These are phyloP conservation scores for Agonopterix arenella DNA, from an alignment of 2,888 invertebrate genomes.

Conservation along the genomic window DNA sequence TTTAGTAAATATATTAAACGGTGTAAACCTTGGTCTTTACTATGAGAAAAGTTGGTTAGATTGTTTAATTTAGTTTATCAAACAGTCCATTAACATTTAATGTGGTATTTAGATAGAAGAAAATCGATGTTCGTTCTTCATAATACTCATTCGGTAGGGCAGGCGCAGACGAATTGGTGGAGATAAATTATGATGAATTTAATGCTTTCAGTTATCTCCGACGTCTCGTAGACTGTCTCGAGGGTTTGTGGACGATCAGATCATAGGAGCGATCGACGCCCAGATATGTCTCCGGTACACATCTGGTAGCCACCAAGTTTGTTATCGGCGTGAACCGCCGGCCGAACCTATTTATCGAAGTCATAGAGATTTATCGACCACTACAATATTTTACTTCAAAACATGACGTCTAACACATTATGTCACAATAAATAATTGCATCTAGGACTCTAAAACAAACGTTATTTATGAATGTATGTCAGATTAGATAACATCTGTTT, in stretches of 20 bases:
- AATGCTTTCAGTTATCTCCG: conserved; percentile 52
- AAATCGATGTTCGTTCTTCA: conserved; percentile 1
- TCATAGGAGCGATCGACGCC: conserved; percentile 44
- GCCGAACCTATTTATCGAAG: conserved; percentile 58
- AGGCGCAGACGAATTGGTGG: conserved; percentile 44
- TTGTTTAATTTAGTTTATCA: too few relatives aligned
- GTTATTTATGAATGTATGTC: conserved; percentile 13
- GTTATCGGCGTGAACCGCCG: conserved; percentile 52
- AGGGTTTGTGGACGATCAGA: conserved; percentile 48
- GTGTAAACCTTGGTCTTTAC: too few relatives aligned
- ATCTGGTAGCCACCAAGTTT: conserved; percentile 54
- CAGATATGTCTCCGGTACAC: conserved; percentile 40
- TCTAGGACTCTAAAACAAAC: conserved; percentile 19
- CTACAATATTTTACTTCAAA: conserved; percentile 41
- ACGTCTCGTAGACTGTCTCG: conserved; percentile 25
- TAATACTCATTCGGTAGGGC: conserved; percentile 13
- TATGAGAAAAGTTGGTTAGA: too few relatives aligned
- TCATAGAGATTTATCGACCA: conserved; percentile 55
- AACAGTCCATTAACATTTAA: too few relatives aligned
- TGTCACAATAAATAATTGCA: conserved; percentile 43
- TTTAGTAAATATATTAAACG: too few relatives aligned
- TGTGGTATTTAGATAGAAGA: too few relatives aligned
- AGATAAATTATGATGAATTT: conserved; percentile 49
- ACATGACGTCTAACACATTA: conserved; percentile 47
- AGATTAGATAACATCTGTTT: conserved; percentile 6